Evolutionary conservation across 2,113 vertebrate genomes (phyloP).

Genomic region (Origma solitaria): DNA sequence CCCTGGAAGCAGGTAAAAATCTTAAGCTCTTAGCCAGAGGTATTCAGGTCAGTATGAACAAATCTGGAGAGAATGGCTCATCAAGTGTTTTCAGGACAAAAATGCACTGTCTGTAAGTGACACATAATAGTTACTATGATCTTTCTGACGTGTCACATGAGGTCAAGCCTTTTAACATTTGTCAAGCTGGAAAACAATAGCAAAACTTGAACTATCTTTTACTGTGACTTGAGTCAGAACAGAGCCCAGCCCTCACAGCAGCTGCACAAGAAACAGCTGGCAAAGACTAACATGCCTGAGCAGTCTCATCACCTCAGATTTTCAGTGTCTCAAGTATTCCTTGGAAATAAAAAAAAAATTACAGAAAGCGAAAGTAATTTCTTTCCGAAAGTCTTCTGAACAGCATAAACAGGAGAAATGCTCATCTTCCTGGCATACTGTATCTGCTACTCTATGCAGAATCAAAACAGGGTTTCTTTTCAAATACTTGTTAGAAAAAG

Average conservation of each 20-base stretch:
- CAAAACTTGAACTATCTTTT: background rate
- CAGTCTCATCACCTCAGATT: background rate
- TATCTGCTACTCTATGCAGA: background rate
- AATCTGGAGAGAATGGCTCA: background rate
- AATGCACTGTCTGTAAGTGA: background rate
- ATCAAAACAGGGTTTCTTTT: background rate
- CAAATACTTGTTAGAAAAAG: background rate
- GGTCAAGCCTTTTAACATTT: background rate
- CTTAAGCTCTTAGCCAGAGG: background rate
- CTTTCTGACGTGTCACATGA: background rate
- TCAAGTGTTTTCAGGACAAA: background rate
- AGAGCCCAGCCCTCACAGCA: constrained; percentile 20
- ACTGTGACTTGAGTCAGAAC: background rate
- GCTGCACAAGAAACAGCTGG: constrained; percentile 50
- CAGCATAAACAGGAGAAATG: background rate
- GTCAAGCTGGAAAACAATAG: background rate
- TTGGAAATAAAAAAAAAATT: background rate
- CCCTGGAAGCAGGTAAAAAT: background rate
- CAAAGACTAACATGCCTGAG: background rate
- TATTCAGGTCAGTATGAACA: background rate
- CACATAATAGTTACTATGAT: background rate
- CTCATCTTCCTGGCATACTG: background rate
- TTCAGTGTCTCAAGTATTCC: background rate
- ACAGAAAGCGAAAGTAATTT: background rate
- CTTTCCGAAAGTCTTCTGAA: background rate